These are phyloP conservation scores for Acropora tenuis DNA, from an alignment of 64 coral and sea anemone species.

Conservation along the genomic window DNA sequence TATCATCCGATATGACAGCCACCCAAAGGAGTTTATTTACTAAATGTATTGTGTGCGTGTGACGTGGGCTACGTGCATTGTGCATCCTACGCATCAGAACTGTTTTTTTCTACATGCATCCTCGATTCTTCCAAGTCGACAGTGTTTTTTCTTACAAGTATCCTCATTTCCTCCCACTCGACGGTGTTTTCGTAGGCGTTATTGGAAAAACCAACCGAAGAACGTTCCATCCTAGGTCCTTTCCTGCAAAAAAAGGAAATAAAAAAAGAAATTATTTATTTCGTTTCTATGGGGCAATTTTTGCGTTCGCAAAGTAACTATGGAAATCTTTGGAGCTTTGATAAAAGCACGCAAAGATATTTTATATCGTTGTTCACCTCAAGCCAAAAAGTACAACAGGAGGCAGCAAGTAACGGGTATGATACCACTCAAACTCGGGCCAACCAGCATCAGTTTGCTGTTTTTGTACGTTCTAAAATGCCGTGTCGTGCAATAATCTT, in stretches of 20 bases:
- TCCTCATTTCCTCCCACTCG: too few species aligned
- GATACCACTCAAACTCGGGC: background rate
- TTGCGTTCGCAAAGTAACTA: conserved; percentile 1
- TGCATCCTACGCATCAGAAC: background rate
- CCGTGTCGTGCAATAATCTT: background rate
- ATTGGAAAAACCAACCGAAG: background rate
- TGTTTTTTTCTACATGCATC: too few species aligned
- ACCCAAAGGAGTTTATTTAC: too few species aligned
- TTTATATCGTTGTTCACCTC: background rate
- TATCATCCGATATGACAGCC: too few species aligned
- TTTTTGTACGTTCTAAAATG: background rate
- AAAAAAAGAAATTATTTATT: too few species aligned
- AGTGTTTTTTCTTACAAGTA: too few species aligned
- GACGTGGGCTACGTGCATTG: too few species aligned
- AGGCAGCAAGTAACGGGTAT: background rate
- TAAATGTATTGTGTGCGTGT: too few species aligned
- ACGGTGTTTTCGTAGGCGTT: background rate
- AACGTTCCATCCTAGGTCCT: too few species aligned
- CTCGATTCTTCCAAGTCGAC: background rate
- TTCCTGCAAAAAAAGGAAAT: too few species aligned
- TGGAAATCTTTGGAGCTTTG: background rate
- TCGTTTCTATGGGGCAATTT: too few species aligned
- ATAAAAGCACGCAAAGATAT: background rate
- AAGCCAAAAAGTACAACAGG: background rate
- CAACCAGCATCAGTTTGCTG: too few species aligned